Evolutionary conservation across 2,113 vertebrate genomes (phyloP).

Genomic region (Bujurquina vittata): DNA sequence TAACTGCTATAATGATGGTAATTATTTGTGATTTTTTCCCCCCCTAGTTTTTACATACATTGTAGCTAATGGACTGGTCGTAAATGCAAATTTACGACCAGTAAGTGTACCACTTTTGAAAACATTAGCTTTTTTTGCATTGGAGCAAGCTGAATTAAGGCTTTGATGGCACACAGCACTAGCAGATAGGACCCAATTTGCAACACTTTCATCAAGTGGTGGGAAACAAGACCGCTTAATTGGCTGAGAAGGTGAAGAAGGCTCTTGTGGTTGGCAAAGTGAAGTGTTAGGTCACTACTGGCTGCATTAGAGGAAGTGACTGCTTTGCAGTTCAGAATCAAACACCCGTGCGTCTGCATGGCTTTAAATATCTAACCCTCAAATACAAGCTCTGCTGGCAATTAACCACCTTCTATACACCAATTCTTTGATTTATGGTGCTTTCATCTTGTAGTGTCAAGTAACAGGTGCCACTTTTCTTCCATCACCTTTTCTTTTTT

Average conservation of each 20-base stretch:
- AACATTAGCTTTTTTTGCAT: slow-evolving; percentile 2
- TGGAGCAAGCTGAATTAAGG: background rate
- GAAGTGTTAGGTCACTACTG: slow-evolving; percentile 24
- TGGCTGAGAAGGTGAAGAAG: slow-evolving; percentile 41
- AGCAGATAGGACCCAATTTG: slow-evolving; percentile 37
- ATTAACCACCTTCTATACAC: slow-evolving; percentile 21
- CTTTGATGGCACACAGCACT: slow-evolving; percentile 22
- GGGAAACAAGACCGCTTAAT: slow-evolving; percentile 43
- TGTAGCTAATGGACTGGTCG: background rate
- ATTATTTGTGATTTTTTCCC: background rate
- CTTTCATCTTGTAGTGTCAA: slow-evolving; percentile 20
- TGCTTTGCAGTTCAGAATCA: slow-evolving; percentile 28
- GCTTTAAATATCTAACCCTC: slow-evolving; percentile 25
- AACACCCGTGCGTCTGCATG: background rate
- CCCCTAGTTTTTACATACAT: background rate
- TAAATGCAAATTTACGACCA: background rate
- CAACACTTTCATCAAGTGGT: slow-evolving; percentile 42
- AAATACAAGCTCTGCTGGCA: slow-evolving; percentile 28
- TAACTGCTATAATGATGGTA: background rate
- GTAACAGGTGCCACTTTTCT: slow-evolving; percentile 34
- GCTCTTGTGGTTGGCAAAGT: slow-evolving; percentile 36
- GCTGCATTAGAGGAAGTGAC: slow-evolving; percentile 4
- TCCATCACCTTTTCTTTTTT: slow-evolving; percentile 4
- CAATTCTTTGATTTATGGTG: slow-evolving; percentile 25
- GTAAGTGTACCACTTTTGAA: background rate